These are phyloP conservation scores for Leptogaster cylindrica DNA, from an alignment of 2,888 invertebrate genomes.

Conservation along the genomic window DNA sequence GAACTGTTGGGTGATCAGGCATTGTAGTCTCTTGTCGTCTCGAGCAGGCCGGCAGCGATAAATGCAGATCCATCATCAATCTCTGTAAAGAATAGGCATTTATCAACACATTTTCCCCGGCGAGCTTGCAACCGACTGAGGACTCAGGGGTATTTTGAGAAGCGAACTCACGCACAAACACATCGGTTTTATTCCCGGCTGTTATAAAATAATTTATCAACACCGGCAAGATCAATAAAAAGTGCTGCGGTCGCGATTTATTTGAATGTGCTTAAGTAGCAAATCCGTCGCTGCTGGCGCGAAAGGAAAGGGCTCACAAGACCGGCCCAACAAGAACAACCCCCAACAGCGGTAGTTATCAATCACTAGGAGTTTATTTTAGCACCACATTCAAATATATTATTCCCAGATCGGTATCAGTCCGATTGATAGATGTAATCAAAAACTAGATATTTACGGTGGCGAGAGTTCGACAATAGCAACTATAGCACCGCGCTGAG, in stretches of 20 bases:
- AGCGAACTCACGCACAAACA: not conserved
- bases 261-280: not conserved
- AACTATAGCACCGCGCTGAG: slow-evolving; percentile 13
- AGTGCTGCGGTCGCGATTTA: not conserved
- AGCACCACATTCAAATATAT: too few species aligned
- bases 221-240: slow-evolving; percentile 22
- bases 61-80: slow-evolving; percentile 49
- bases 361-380: slow-evolving; percentile 6
- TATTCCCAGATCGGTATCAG: slow-evolving; percentile 1
- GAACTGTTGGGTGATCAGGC: slow-evolving; percentile 32
- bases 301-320: too few species aligned
- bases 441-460: not conserved
- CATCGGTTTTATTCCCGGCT: not conserved
- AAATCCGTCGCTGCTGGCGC: not conserved
- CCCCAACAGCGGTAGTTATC: slow-evolving; percentile 3
- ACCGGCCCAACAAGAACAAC: too few species aligned
- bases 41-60: slow-evolving; percentile 49
- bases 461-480: not conserved
- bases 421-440: slow-evolving; percentile 4
- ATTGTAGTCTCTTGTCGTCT: slow-evolving; percentile 46
- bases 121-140: not conserved
- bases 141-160: slow-evolving; percentile 1
- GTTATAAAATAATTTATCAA: slow-evolving; percentile 19
- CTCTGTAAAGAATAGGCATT: not conserved
- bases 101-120: slow-evolving; percentile 14